Evolutionary conservation across 2,113 vertebrate genomes (phyloP), one percentile per base, ranked within the genome.

Genomic region (Nothocercus julius): DNA sequence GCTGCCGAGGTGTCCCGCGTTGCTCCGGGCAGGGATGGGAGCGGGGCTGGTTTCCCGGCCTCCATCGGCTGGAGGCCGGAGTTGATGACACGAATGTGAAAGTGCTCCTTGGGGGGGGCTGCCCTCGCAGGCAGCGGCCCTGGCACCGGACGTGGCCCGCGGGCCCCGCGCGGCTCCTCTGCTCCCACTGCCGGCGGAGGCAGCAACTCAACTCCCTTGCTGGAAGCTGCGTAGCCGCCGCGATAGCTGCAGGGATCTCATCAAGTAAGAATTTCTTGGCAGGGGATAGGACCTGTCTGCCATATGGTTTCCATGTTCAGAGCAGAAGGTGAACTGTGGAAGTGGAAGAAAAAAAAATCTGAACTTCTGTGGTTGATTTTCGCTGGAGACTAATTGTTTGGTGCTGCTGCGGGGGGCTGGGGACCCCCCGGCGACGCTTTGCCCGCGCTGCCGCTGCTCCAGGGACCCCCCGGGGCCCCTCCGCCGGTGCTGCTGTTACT

Each of bases 241-340:
- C 25, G 83, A 95, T 92, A 94, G 93, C 96, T 95, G 91, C 95
- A 85, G 95, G 96, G 95, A 96, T 92, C 92, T 97, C 95, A 96
- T 96, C 95, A 95, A 95, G 95, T 91, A 96, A 92, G 95, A 97
- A 97, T 96, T 96, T 97, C 96, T 96, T 97, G 96, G 96, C 95
- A 96, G 92, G 89, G 93, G 87, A 90, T 73, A 85, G 96, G 93
- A 96, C 96, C 95, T 96, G 96, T 97, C 96, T 96, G 94, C 96
- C 96, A 97, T 95, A 96, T 97, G 96, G 94, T 96, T 97, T 96
- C 94, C 90, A 96, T 95, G 96, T 96, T 97, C 72, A 27, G 95
- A 95, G 95, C 95, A 97, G 95, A 96, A 97, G 96, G 96, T 95
- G 94, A 96, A 95, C 92, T 95, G 92, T 94, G 93, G 90, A 95